These are phyloP conservation scores for Pongo abelii DNA, from an alignment of 2,113 vertebrate genomes.

Conservation along the genomic window DNA sequence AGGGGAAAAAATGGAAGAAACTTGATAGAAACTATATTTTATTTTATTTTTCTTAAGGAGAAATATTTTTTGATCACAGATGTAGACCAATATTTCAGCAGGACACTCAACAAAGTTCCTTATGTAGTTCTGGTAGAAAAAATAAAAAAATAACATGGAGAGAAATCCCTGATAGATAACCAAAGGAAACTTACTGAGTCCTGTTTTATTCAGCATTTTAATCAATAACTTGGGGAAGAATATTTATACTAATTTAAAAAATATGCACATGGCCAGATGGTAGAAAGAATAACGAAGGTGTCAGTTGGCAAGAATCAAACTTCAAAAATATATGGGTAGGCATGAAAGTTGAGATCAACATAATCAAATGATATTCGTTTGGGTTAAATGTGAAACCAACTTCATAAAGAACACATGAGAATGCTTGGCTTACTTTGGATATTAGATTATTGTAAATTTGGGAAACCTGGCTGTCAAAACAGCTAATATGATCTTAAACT, in stretches of 20 bases:
- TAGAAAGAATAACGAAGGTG: not conserved
- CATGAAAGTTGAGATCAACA: not conserved
- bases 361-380: not conserved
- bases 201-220: not conserved
- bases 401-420: not conserved
- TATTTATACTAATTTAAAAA: not conserved
- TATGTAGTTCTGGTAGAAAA: not conserved
- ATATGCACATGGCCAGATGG: not conserved
- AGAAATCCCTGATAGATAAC: not conserved
- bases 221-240: not conserved
- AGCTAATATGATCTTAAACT: not conserved
- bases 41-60: conserved; percentile 31
- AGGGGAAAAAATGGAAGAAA: not conserved
- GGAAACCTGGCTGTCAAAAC: not conserved
- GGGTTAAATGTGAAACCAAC: not conserved
- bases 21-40: not conserved
- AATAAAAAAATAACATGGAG: not conserved
- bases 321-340: not conserved
- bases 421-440: not conserved
- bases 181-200: not conserved
- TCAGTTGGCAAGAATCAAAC: not conserved
- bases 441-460: not conserved
- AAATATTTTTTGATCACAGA: not conserved
- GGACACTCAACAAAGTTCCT: not conserved
- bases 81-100: conserved; percentile 12